Percentiles rank a stretch among this genome's conserved stretches.
phyloP scores from a whole-genome alignment of 1,140 invertebrate genomes.

The Ooceraea biroi region DNA sequence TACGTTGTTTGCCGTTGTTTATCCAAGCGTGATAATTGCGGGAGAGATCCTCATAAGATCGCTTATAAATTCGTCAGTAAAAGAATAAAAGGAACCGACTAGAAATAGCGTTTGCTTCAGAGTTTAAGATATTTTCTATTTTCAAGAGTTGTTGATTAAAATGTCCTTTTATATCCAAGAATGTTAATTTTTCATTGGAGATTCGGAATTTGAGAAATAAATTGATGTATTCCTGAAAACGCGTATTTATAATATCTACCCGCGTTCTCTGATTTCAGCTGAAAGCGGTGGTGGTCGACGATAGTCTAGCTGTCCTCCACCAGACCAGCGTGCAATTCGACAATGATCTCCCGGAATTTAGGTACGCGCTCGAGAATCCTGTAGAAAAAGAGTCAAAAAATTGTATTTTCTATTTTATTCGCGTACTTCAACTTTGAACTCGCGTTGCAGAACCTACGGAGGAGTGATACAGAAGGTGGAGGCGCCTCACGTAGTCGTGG shows the following conservation, averaged over 20 bases:
- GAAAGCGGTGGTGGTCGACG: conserved; percentile 95
- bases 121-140: too few relatives aligned
- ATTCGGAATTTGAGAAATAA: too few relatives aligned
- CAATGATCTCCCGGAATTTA: conserved; percentile 95
- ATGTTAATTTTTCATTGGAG: too few relatives aligned
- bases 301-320: conserved; percentile 91
- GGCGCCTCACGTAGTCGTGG: conserved; percentile 89
- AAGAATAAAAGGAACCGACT: too few relatives aligned
- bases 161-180: too few relatives aligned
- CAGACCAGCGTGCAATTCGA: conserved; percentile 96
- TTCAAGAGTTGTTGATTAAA: too few relatives aligned
- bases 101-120: too few relatives aligned
- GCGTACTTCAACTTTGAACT: too few relatives aligned
- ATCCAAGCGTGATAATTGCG: not conserved
- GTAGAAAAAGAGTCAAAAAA: not conserved
- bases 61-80: not conserved
- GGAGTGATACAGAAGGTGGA: conserved; percentile 91
- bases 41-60: not conserved
- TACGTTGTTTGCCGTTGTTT: not conserved
- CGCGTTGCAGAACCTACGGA: conserved; percentile 91
- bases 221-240: too few relatives aligned
- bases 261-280: conserved; percentile 87
- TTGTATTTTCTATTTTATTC: too few relatives aligned
- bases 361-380: conserved; percentile 86
- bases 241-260: too few relatives aligned